Base-by-base conservation (phyloP, 2,113 vertebrate species). In the Rafetus swinhoei region DNA sequence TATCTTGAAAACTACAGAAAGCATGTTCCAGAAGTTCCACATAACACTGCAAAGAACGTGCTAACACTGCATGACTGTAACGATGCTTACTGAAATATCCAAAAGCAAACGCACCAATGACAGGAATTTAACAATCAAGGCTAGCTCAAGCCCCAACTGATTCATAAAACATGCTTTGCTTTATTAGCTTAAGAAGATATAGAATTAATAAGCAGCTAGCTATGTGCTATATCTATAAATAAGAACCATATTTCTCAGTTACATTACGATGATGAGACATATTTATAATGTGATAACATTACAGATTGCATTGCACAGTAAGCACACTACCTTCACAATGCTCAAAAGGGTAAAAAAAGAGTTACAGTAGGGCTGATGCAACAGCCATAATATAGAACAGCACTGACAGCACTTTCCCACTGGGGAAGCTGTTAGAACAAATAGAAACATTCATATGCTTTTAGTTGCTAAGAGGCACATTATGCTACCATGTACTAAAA, bases 171-270 rank as follows among this genome's bases (percentile, higher is more conserved):
- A 54, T 89, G 88, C 93, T 95, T 89, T 87, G 85, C 86, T 95
- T 89, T 95, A 93, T 95, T 94, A 97, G 88, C 83, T 86, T 56
- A 6, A 89, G 59, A 1, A 87, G 79, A 96, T 94, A 97, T 89
- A 82, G 91, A 93, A 95, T 96, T 96, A 94, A 94, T 86, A 95
- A 89, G 94, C 79, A 95, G 13, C 79, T 84, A 94, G 90, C 25
- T 22, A 62, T 5, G 79, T 79, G 59, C 79, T 96, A 96, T 76
- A 83, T 94, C 91, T 62, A 22, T 55, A 45, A 95, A 96, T 96
- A 77, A 77, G 74, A 50, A 77, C 24, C 45, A 24, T 77, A 13
- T 77, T 50, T 77, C 82, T 65, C 9, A 84, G 90, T 97, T 97
- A 93, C 1, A 3, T 5, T 32, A 0, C 13, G 1, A 77, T 5